These are phyloP conservation scores for Alouatta palliata DNA, from an alignment of 2,113 vertebrate genomes.

Conservation along the genomic window DNA sequence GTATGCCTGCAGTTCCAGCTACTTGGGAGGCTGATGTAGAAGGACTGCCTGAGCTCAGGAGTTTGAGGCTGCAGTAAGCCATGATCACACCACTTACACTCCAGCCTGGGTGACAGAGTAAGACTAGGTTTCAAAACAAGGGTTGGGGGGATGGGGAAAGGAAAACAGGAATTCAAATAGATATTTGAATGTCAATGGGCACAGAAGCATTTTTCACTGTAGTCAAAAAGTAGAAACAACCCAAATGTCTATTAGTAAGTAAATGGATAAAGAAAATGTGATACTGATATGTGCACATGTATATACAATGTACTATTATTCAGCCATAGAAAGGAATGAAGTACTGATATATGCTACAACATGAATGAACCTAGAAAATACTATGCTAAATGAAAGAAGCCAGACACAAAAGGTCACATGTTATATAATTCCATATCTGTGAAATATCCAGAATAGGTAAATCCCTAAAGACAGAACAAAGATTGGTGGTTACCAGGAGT, in stretches of 20 bases:
- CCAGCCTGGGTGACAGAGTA: too few relatives aligned
- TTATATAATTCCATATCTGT: background rate
- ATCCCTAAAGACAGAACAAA: background rate
- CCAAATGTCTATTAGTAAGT: background rate
- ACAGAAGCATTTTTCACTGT: background rate
- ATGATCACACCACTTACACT: too few relatives aligned
- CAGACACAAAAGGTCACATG: background rate
- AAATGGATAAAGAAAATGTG: background rate
- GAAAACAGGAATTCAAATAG: background rate
- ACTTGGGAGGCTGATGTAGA: too few relatives aligned
- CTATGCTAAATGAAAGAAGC: background rate
- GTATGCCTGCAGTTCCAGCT: too few relatives aligned
- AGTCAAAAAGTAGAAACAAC: background rate
- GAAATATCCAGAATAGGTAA: slow-evolving; percentile 1
- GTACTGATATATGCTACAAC: background rate
- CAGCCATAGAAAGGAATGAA: background rate
- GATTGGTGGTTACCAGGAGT: background rate
- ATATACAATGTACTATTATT: background rate
- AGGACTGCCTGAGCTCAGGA: too few relatives aligned
- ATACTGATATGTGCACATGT: background rate
- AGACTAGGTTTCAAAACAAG: too few relatives aligned
- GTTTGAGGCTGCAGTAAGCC: too few relatives aligned
- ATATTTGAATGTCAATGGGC: background rate
- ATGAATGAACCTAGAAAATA: slow-evolving; percentile 5
- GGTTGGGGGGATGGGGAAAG: background rate